Evolutionary conservation across 2,797 vertebrate genomes (phyloP), one percentile per base, ranked within the genome.

Genomic region (Gephyroberyx darwinii): DNA sequence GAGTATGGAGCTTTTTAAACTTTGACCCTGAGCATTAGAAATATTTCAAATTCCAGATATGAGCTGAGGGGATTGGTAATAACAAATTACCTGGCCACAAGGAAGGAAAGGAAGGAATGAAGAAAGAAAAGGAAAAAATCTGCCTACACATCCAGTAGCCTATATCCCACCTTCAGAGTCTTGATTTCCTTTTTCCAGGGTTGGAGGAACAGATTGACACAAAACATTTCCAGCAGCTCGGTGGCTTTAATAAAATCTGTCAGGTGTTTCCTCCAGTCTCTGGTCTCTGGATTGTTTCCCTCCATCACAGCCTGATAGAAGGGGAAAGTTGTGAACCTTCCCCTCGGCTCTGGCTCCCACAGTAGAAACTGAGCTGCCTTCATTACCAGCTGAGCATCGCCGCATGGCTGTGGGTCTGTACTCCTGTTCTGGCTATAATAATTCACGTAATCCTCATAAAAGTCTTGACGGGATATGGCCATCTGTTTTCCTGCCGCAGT

Each of bases 101-200:
- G 33, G 33, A 35, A 8, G 33, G 33, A 35, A 8, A 16, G 73
- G 12, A n/a, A 16, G 35, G 39, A 41, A 26, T 4, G 17, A 1
- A 10, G 3, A 50, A 5, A 58, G 9, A 57, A 14, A 64, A 22
- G 37, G 50, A 39, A 17, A 54, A 17, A 48, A 2, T 26, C 26
- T 26, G 26, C 26, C 26, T 26, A 26, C 26, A 2, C 26, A 26
- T 26, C 26, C 26, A 26, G 26, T 26, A 35, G 22, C 33, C 33
- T 6, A 35, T 35, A n/a, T 53, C 53, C 59, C 75, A 96, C 96
- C 95, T 96, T 96, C 0, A 97, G 69, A 0, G 93, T 93, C 80
- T 75, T 86, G 84, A 96, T 93, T 69, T 96, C 95, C 66, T 93
- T 96, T 85, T 89, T 95, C 95, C 95, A 96, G 0, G 96, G 95